These are phyloP conservation scores for Pterophyllum scalare DNA, from an alignment of 2,113 vertebrate species.

Conservation along the genomic window DNA sequence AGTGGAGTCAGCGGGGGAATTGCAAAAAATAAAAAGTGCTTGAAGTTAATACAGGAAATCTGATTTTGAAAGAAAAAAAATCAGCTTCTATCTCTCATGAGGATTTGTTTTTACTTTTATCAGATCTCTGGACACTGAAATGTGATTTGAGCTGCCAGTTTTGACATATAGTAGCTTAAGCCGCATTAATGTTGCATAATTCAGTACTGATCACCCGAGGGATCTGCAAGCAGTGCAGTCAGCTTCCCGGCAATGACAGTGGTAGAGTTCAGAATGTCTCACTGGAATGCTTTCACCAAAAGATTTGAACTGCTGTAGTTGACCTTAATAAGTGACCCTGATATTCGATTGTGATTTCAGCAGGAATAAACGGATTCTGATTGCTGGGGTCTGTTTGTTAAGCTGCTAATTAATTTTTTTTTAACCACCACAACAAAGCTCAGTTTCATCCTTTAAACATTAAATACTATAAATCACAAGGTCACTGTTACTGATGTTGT, in stretches of 20 bases:
- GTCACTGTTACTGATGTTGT: not conserved
- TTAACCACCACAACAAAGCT: not conserved
- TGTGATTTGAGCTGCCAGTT: not conserved
- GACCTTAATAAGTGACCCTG: not conserved
- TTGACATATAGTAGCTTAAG: not conserved
- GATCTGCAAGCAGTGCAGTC: not conserved
- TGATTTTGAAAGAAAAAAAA: not conserved
- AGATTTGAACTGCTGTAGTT: not conserved
- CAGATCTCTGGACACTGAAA: slow-evolving; percentile 14
- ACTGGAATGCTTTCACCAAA: not conserved
- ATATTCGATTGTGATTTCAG: not conserved
- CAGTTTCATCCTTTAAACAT: not conserved
- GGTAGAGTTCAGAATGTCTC: not conserved
- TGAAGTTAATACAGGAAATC: slow-evolving; percentile 21
- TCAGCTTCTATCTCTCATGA: not conserved
- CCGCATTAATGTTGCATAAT: slow-evolving; percentile 3
- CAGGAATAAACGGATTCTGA: not conserved
- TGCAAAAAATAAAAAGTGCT: not conserved
- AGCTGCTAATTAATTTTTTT: not conserved
- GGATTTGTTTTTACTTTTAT: slow-evolving; percentile 11
- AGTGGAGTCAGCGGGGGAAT: not conserved
- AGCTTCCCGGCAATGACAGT: not conserved
- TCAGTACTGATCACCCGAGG: not conserved
- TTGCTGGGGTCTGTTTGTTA: not conserved
- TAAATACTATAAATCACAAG: not conserved